Percentiles rank a stretch among this genome's conserved stretches.
phyloP scores from a whole-genome alignment of 2,113 vertebrate species.

The Carassius carassius region DNA sequence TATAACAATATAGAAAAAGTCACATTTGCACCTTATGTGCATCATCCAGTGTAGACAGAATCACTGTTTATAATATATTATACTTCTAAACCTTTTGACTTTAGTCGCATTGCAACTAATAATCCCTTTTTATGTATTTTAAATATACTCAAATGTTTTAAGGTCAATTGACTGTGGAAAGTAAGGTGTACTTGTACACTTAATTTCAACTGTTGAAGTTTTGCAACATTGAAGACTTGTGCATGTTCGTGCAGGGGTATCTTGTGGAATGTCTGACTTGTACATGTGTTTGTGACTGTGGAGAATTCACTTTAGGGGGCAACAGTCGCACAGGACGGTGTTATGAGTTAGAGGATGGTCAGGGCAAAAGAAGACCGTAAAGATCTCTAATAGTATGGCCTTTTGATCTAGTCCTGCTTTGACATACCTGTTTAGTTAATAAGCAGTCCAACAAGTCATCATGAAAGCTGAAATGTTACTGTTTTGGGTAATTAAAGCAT shows the following conservation, averaged over 20 bases:
- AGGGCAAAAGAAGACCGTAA: conserved; percentile 28
- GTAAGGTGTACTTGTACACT: too few species aligned
- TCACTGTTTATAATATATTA: too few species aligned
- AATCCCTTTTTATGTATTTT: too few species aligned
- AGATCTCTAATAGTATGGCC: conserved; percentile 36
- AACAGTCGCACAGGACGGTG: background rate
- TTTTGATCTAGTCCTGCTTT: conserved; percentile 47
- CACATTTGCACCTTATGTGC: background rate
- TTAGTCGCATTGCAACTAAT: too few species aligned
- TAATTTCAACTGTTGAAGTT: background rate
- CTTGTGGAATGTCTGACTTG: conserved; percentile 26
- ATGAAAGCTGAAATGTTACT: conserved; percentile 36
- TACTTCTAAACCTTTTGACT: too few species aligned
- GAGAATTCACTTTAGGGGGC: conserved; percentile 9
- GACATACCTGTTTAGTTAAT: conserved; percentile 53
- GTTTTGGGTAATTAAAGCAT: conserved; percentile 18
- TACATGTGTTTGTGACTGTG: background rate
- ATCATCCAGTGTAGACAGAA: too few species aligned
- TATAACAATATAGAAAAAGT: background rate
- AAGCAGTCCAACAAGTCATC: conserved; percentile 44
- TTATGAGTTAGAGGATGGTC: conserved; percentile 10
- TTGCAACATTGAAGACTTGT: background rate
- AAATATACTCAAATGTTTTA: too few species aligned
- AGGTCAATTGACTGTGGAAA: too few species aligned
- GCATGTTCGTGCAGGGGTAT: conserved; percentile 8